Evolutionary conservation across 1,140 invertebrate genomes (phyloP).

Genomic region (Pectinophora gossypiella): DNA sequence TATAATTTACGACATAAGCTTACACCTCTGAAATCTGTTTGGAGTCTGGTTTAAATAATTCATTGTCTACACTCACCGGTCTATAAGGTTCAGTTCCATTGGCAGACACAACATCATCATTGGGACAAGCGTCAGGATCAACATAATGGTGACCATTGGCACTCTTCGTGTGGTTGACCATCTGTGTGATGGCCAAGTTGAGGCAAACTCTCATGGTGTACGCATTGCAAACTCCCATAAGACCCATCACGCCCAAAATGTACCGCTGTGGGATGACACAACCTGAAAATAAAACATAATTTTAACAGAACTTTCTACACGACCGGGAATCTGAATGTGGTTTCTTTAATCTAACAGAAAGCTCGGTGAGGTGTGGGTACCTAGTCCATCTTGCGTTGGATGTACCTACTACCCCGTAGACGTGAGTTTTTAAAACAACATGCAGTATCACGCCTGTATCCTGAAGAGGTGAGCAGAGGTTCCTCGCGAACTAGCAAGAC

Average conservation of each 20-base stretch:
- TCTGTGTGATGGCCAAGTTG: slow-evolving; percentile 92
- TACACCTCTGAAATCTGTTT: too few species aligned
- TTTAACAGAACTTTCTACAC: too few species aligned
- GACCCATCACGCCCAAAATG: slow-evolving; percentile 88
- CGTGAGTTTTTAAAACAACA: too few species aligned
- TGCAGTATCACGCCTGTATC: too few species aligned
- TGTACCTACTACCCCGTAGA: neutral
- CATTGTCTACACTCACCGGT: slow-evolving; percentile 39
- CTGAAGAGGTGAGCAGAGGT: too few species aligned
- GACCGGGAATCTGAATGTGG: too few species aligned
- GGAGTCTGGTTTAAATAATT: too few species aligned
- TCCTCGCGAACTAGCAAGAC: too few species aligned
- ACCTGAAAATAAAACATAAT: slow-evolving; percentile 58
- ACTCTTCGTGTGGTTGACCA: slow-evolving; percentile 78
- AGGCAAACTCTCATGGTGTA: slow-evolving; percentile 92
- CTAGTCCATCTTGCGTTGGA: too few species aligned
- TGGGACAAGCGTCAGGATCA: slow-evolving; percentile 43
- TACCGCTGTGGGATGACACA: slow-evolving; percentile 82
- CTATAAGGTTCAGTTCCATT: slow-evolving; percentile 15
- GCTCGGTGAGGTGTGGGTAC: too few species aligned
- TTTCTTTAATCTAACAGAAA: too few species aligned
- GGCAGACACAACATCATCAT: slow-evolving; percentile 20
- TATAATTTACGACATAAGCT: too few species aligned
- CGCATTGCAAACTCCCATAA: slow-evolving; percentile 87
- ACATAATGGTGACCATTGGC: slow-evolving; percentile 14